These are phyloP conservation scores for Protonemura montana DNA, from an alignment of 2,888 invertebrate genomes.

Conservation along the genomic window DNA sequence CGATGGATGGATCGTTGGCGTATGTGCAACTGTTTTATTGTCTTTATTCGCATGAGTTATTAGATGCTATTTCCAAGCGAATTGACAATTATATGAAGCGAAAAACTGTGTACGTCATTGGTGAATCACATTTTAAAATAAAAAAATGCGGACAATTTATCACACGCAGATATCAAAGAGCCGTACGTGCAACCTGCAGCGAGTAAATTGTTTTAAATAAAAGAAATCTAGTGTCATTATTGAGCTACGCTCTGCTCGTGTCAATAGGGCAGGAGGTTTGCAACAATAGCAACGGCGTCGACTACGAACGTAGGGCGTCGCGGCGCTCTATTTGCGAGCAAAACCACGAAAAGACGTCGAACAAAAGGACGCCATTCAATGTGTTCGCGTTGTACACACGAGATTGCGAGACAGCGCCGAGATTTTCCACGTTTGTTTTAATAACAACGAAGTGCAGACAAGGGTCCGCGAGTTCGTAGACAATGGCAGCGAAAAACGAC, in stretches of 20 bases:
- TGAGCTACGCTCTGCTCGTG: background rate
- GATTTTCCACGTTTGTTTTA: constrained; percentile 26
- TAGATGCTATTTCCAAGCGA: background rate
- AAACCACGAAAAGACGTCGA: constrained; percentile 31
- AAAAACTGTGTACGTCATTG: background rate
- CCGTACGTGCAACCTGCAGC: background rate
- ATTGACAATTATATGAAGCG: background rate
- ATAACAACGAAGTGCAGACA: background rate
- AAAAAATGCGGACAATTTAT: background rate
- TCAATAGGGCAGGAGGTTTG: constrained; percentile 8
- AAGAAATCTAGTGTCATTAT: constrained; percentile 22
- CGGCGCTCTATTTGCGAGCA: background rate
- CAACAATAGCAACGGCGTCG: background rate
- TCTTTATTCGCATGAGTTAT: constrained; percentile 8
- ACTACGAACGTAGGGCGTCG: background rate
- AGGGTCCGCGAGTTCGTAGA: background rate
- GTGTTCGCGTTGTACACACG: too few relatives aligned
- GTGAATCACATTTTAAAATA: background rate
- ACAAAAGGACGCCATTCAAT: constrained; percentile 16
- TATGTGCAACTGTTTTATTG: background rate
- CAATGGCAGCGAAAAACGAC: background rate
- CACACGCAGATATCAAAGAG: background rate
- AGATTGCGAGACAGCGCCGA: background rate
- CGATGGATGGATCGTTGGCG: background rate
- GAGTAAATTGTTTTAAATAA: constrained; percentile 22